Conservation (phyloP, 1,140 invertebrate genomes). For the Bombus picipes region DNA sequence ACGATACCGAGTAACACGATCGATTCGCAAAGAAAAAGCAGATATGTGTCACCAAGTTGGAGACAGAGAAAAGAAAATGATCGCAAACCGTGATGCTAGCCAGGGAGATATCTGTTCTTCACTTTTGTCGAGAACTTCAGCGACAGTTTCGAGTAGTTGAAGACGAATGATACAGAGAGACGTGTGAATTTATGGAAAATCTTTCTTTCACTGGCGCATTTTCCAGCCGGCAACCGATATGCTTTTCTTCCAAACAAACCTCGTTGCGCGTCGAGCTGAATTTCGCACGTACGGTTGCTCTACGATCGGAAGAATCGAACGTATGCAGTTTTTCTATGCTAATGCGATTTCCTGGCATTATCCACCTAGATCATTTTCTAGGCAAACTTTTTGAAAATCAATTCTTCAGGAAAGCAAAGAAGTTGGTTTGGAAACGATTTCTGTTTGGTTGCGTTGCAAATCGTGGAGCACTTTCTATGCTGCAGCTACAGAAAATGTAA, state of each 20-base stretch:
- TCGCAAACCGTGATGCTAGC: not conserved
- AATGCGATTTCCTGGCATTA: not conserved
- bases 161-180: not conserved
- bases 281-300: not conserved
- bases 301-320: not conserved
- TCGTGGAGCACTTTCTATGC: no score
- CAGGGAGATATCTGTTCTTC: not conserved
- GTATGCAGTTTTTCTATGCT: not conserved
- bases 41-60: not conserved
- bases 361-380: not conserved
- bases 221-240: not conserved
- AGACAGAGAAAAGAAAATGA: not conserved
- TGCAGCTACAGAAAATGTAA: not conserved
- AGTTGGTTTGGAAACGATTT: not conserved
- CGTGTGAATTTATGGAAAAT: conserved; percentile 25
- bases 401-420: not conserved
- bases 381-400: not conserved
- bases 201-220: not conserved
- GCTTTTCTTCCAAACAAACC: conserved; percentile 13
- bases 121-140: conserved; percentile 18
- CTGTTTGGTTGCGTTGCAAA: not conserved
- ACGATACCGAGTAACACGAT: no score
- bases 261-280: not conserved
- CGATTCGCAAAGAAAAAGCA: not conserved
- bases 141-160: conserved; percentile 19